A percentile compares a stretch with the other conserved stretches of the same genome.
phyloP scores from a whole-genome alignment of 2,888 invertebrate genomes.

The Drosophila birchii region DNA sequence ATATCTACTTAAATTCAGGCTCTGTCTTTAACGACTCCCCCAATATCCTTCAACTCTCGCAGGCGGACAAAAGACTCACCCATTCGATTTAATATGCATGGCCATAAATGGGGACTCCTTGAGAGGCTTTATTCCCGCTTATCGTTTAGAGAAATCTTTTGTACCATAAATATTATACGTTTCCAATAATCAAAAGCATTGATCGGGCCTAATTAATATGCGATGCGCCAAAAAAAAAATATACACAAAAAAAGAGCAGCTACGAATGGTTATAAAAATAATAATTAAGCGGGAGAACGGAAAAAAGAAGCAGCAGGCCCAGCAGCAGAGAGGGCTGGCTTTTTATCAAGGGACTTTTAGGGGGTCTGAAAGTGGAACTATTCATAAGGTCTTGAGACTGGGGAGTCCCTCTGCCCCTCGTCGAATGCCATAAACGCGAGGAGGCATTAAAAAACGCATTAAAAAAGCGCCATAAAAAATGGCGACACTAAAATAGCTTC shows the following conservation, averaged over 20 bases:
- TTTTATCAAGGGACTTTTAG: constrained; percentile 37
- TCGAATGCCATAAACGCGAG: constrained; percentile 39
- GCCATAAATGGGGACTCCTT: constrained; percentile 42
- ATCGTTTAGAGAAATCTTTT: constrained; percentile 51
- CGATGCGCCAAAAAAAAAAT: constrained; percentile 48
- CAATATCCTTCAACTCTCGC: constrained; percentile 37
- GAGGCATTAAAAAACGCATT: constrained; percentile 51
- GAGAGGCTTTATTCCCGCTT: constrained; percentile 29
- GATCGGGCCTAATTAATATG: constrained; percentile 70
- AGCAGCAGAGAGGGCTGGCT: constrained; percentile 1
- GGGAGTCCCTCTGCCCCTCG: background rate
- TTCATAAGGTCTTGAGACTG: constrained; percentile 25
- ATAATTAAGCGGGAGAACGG: constrained; percentile 61
- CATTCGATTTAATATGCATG: constrained; percentile 38
- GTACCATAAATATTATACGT: constrained; percentile 53
- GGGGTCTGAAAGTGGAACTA: constrained; percentile 40
- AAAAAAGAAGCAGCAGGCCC: constrained; percentile 8
- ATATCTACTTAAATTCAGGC: constrained; percentile 25
- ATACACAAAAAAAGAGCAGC: constrained; percentile 38
- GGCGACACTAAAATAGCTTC: constrained; percentile 53
- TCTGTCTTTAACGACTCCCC: constrained; percentile 25
- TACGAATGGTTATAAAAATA: constrained; percentile 46
- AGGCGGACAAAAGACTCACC: constrained; percentile 24
- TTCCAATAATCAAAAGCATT: constrained; percentile 55
- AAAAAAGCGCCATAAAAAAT: constrained; percentile 56